Conservation (phyloP, 2,113 vertebrate genomes). For the Microtus montanus region DNA sequence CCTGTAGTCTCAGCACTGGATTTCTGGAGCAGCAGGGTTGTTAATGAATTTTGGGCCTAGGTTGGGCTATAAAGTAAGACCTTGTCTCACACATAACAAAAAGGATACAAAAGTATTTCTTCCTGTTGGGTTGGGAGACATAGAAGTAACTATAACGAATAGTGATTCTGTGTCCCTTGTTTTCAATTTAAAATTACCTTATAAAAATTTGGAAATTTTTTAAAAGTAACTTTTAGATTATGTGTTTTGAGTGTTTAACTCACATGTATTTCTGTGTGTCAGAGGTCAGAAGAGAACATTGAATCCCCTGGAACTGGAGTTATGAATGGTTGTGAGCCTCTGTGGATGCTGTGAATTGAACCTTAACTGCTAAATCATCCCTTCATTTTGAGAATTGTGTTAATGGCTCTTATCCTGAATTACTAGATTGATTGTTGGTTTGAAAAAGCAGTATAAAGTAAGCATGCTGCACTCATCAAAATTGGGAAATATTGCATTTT, state of each 20-base stretch:
- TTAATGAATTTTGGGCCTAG: background rate
- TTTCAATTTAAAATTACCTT: background rate
- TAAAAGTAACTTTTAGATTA: background rate
- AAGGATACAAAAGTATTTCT: background rate
- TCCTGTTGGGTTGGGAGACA: background rate
- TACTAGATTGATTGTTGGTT: background rate
- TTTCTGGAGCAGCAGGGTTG: background rate
- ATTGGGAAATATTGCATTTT: constrained; percentile 26
- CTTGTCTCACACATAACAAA: background rate
- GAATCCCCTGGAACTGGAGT: background rate
- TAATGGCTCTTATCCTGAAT: constrained; percentile 33
- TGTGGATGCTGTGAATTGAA: background rate
- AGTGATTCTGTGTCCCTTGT: background rate
- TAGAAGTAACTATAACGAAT: background rate
- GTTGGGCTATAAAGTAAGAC: background rate
- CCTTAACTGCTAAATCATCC: background rate
- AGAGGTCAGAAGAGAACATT: background rate
- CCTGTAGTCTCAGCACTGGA: background rate
- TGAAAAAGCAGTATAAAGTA: constrained; percentile 2
- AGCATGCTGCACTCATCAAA: background rate
- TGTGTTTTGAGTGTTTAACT: background rate
- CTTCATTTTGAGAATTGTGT: background rate
- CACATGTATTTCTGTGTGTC: background rate
- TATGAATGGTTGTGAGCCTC: background rate
- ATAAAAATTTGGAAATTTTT: background rate